A percentile compares a stretch with the other conserved stretches of the same genome.
Evolutionary conservation across 2,888 invertebrate species (phyloP).

Genomic region (Teinopalpus imperialis): DNA sequence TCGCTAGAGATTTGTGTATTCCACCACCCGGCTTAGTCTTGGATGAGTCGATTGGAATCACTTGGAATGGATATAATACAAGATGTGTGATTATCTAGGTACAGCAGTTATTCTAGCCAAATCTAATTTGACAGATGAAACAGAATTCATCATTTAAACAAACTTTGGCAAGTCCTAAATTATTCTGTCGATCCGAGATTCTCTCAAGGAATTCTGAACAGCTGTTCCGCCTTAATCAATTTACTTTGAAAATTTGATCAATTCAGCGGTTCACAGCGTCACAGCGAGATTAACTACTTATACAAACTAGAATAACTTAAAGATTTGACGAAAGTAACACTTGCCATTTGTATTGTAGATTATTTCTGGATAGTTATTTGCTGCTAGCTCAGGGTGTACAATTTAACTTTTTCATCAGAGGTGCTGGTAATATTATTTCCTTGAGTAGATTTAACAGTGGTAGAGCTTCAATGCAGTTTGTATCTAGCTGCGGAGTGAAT

Average conservation of each 20-base stretch:
- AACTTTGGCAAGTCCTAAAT: conserved; percentile 3
- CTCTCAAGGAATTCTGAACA: conserved; percentile 6
- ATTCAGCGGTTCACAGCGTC: conserved; percentile 4
- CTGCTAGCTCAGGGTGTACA: too few relatives aligned
- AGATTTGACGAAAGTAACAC: conserved; percentile 1
- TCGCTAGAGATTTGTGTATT: too few relatives aligned
- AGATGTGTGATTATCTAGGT: too few relatives aligned
- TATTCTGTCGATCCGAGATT: conserved; percentile 1
- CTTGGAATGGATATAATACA: too few relatives aligned
- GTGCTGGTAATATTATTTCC: too few relatives aligned
- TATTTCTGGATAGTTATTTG: neutral
- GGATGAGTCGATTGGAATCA: too few relatives aligned
- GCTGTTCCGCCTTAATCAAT: conserved; percentile 14
- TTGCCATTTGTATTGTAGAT: conserved; percentile 1
- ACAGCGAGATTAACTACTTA: conserved; percentile 4
- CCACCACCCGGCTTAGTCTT: too few relatives aligned
- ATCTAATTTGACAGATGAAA: neutral
- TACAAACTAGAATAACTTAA: conserved; percentile 8
- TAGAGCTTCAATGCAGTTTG: too few relatives aligned
- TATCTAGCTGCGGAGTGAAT: too few relatives aligned
- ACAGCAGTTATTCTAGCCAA: too few relatives aligned
- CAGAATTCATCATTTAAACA: conserved; percentile 5
- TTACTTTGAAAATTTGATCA: conserved; percentile 17
- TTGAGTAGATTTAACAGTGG: too few relatives aligned
- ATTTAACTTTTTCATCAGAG: too few relatives aligned